Evolutionary conservation across 2,113 vertebrate genomes (phyloP), one percentile per base, ranked within the genome.

Genomic region (Delphinus delphis): DNA sequence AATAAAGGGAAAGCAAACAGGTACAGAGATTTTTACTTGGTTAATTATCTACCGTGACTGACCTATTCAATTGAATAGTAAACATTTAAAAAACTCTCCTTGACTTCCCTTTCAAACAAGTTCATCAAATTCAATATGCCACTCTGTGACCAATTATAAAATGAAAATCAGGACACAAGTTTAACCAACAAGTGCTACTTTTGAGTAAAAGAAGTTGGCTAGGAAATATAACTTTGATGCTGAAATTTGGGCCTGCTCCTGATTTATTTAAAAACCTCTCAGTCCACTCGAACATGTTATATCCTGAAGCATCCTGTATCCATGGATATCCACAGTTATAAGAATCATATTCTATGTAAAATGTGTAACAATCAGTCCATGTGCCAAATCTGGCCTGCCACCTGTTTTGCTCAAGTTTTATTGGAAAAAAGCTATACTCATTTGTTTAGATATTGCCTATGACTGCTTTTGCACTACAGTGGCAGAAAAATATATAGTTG

Each of bases 321-420:
- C 13, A 1, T 6, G 41, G 33, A 28, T 55, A 28, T 31, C 6
- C 44, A 50, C 44, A 47, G 17, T 68, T 76, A 23, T 50, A 28
- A 50, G 63, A 67, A 58, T 74, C 4, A 50, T 55, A 50, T 80
- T 73, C 74, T 67, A 41, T 15, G 38, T 25, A 70, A 80, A 92
- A 76, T 47, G 14, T 0, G 4, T 10, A 71, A 44, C 11, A 80
- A 50, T 7, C 41, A 41, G 23, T 13, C 28, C 28, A 17, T 11
- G 6, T 6, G 50, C 25, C 36, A 87, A 79, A 33, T 38, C 23
- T 90, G 33, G 3, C 26, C 47, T 7, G 0, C 17, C 44, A 28
- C 28, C 3, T 41, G 5, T 38, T 28, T 84, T 71, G 50, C 7
- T 31, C 81, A 96, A 90, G 26, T 88, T 93, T 96, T 76, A 58